These are phyloP conservation scores for Trichonephila inaurata DNA, from an alignment of 1,140 invertebrate species.

Conservation along the genomic window DNA sequence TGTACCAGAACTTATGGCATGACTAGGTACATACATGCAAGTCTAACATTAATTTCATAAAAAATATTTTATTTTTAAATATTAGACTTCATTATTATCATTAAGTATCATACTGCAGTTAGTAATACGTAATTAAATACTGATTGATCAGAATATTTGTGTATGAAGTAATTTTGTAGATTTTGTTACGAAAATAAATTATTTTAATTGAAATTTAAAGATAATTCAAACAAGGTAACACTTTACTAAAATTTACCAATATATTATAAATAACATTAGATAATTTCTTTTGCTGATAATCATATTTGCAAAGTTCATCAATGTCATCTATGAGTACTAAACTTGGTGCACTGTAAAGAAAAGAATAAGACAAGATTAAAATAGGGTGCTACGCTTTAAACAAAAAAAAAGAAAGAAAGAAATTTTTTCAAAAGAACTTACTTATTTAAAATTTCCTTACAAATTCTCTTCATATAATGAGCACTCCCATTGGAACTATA, in stretches of 20 bases:
- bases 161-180: too few species aligned
- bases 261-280: slow-evolving; percentile 7
- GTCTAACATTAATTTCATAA: too few species aligned
- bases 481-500: neutral
- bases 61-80: too few species aligned
- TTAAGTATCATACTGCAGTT: too few species aligned
- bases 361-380: neutral
- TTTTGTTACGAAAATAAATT: too few species aligned
- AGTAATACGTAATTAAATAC: too few species aligned
- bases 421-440: neutral
- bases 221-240: neutral
- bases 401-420: neutral
- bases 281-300: neutral
- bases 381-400: neutral
- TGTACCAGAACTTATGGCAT: too few species aligned
- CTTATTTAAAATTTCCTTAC: neutral
- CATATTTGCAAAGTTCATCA: slow-evolving; percentile 81
- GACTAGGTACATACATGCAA: too few species aligned
- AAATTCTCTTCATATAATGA: neutral
- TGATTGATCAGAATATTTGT: too few species aligned
- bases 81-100: too few species aligned
- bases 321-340: slow-evolving; percentile 90
- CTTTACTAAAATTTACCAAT: neutral
- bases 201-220: too few species aligned
- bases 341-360: slow-evolving; percentile 83